Conservation (phyloP, 2,113 vertebrate species). For the Anguilla rostrata region DNA sequence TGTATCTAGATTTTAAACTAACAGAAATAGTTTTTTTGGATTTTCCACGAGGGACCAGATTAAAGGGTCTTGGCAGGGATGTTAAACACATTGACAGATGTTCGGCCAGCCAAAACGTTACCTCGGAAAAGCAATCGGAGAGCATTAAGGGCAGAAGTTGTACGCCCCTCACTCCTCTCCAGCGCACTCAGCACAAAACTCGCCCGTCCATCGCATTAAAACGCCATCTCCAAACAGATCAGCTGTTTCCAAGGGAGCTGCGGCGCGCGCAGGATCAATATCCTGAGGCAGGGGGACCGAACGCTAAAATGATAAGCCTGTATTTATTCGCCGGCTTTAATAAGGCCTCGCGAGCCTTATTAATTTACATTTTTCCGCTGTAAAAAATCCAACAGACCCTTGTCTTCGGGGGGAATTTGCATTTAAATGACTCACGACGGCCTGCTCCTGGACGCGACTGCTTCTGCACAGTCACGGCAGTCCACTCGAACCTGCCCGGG, state of each 20-base stretch:
- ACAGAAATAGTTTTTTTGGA: not conserved
- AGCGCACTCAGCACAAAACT: not conserved
- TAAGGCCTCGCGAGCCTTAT: slow-evolving; percentile 32
- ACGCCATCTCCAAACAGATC: not conserved
- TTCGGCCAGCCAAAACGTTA: not conserved
- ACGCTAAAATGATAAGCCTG: slow-evolving; percentile 34
- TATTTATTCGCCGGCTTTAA: slow-evolving; percentile 39
- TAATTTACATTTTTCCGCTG: slow-evolving; percentile 30
- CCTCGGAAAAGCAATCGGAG: not conserved
- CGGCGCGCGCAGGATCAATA: slow-evolving; percentile 31
- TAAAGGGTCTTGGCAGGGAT: not conserved
- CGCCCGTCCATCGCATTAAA: not conserved
- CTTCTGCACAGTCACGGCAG: not conserved
- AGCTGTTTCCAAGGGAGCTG: slow-evolving; percentile 2
- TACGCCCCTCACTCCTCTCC: not conserved
- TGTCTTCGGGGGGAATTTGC: slow-evolving; percentile 49
- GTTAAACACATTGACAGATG: not conserved
- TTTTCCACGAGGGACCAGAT: not conserved
- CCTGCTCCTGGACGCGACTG: slow-evolving; percentile 12
- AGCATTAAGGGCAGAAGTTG: too few relatives aligned
- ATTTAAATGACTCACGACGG: slow-evolving; percentile 50
- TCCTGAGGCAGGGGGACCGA: not conserved
- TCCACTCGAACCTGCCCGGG: slow-evolving; percentile 28
- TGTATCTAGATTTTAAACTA: not conserved
- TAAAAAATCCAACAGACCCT: slow-evolving; percentile 33